Percentiles rank a stretch among this genome's conserved stretches.
Conservation (phyloP, 2,113 vertebrate species). For the Dipodomys stephensi region DNA sequence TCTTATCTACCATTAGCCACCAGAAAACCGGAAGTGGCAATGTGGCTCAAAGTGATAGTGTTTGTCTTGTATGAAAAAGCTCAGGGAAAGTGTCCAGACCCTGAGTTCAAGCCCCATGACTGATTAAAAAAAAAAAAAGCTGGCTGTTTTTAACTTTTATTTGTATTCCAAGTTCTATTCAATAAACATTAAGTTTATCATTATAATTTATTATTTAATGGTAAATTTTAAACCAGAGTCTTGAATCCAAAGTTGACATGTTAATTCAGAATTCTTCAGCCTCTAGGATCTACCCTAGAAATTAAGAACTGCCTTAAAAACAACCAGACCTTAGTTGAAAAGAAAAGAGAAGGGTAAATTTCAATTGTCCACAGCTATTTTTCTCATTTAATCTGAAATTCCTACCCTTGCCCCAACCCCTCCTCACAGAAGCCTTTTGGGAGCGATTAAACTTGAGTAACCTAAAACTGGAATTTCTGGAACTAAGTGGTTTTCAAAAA, state of each 20-base stretch:
- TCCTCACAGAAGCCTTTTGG: conserved; percentile 50
- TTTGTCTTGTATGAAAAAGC: too few relatives aligned
- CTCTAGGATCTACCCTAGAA: neutral
- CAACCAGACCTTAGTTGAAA: neutral
- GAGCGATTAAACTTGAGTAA: conserved; percentile 56
- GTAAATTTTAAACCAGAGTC: neutral
- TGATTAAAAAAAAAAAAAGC: too few relatives aligned
- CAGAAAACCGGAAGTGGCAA: too few relatives aligned
- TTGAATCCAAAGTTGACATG: conserved; percentile 36
- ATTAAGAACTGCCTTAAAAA: conserved; percentile 41
- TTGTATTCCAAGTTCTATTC: conserved; percentile 7
- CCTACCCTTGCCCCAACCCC: neutral
- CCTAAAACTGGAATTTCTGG: conserved; percentile 69
- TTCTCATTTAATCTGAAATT: conserved; percentile 52
- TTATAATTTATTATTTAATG: neutral
- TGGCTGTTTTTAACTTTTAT: neutral
- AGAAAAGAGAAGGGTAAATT: neutral
- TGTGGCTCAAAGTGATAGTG: too few relatives aligned
- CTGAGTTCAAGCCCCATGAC: too few relatives aligned
- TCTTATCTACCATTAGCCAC: too few relatives aligned
- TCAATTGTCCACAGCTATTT: conserved; percentile 58
- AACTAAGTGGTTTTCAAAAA: conserved; percentile 27
- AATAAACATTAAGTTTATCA: conserved; percentile 10
- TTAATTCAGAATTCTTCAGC: neutral
- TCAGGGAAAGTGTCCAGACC: too few relatives aligned